These are phyloP conservation scores for Pseudomugil gertrudae DNA, from an alignment of 2,797 vertebrate species.

Conservation along the genomic window DNA sequence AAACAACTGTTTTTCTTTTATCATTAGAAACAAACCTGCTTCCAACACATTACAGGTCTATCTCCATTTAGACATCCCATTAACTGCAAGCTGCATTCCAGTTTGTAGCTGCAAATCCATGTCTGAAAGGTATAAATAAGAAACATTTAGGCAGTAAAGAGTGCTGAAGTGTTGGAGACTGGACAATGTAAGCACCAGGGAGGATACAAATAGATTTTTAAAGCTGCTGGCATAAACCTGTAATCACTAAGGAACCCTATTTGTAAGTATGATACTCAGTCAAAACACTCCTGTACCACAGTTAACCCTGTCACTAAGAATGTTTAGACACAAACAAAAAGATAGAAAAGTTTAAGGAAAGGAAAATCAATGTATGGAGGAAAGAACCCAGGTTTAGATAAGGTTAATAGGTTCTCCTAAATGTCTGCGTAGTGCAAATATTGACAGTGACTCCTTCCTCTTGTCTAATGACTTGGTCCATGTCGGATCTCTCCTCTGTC, in stretches of 20 bases:
- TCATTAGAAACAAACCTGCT: background rate
- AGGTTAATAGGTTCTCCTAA: constrained; percentile 62
- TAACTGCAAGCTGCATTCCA: background rate
- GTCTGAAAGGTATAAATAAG: constrained; percentile 13
- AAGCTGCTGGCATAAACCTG: constrained; percentile 45
- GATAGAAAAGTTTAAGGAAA: constrained; percentile 2
- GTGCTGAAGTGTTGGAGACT: constrained; percentile 46
- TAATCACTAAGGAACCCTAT: constrained; percentile 49
- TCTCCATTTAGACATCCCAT: constrained; percentile 10
- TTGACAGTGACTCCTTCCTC: constrained; percentile 66
- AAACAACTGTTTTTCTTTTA: background rate
- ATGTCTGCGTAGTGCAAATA: constrained; percentile 68
- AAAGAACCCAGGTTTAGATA: constrained; percentile 27
- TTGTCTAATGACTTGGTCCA: constrained; percentile 45
- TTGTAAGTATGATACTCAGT: constrained; percentile 46
- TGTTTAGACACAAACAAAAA: constrained; percentile 50
- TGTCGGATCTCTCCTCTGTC: constrained; percentile 36
- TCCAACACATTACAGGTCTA: constrained; percentile 5
- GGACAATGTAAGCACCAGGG: constrained; percentile 46
- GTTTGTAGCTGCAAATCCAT: constrained; percentile 1
- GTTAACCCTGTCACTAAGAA: constrained; percentile 55
- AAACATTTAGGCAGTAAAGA: constrained; percentile 23
- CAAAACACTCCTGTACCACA: constrained; percentile 43
- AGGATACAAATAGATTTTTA: constrained; percentile 51
- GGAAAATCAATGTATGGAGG: background rate